Percentiles rank a stretch among this genome's conserved stretches.
Evolutionary conservation across 2,113 vertebrate genomes (phyloP).

Genomic region (Mystacornis crossleyi): DNA sequence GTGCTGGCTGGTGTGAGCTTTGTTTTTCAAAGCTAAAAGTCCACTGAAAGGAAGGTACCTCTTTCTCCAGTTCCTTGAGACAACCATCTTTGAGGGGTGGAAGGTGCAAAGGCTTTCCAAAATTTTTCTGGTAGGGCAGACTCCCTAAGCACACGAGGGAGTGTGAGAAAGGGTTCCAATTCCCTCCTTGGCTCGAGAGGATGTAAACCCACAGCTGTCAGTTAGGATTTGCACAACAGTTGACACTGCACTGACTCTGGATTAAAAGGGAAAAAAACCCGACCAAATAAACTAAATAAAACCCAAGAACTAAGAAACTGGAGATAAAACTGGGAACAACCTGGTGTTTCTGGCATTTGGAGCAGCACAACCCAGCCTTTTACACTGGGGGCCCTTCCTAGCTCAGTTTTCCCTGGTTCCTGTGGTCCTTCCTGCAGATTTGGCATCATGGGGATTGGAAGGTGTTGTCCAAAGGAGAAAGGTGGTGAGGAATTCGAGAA

Average conservation of each 20-base stretch:
- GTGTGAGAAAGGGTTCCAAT: neutral
- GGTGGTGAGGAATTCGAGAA: neutral
- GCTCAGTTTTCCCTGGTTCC: neutral
- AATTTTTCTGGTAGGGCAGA: neutral
- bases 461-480: rapidly evolving
- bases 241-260: neutral
- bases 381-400: rapidly evolving
- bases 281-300: neutral
- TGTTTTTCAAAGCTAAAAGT: neutral
- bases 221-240: neutral
- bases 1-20: neutral
- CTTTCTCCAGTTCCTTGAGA: neutral
- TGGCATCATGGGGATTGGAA: neutral
- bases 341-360: neutral
- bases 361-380: neutral
- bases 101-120: neutral
- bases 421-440: neutral
- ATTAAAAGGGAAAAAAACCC: neutral
- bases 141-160: neutral
- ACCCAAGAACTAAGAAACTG: neutral
- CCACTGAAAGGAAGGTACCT: neutral
- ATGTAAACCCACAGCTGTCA: conserved; percentile 1
- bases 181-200: neutral
- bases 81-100: neutral
- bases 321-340: neutral